These are phyloP conservation scores for Parazoanthus darwini DNA, from an alignment of 92 coral and sea anemone species.

Conservation along the genomic window DNA sequence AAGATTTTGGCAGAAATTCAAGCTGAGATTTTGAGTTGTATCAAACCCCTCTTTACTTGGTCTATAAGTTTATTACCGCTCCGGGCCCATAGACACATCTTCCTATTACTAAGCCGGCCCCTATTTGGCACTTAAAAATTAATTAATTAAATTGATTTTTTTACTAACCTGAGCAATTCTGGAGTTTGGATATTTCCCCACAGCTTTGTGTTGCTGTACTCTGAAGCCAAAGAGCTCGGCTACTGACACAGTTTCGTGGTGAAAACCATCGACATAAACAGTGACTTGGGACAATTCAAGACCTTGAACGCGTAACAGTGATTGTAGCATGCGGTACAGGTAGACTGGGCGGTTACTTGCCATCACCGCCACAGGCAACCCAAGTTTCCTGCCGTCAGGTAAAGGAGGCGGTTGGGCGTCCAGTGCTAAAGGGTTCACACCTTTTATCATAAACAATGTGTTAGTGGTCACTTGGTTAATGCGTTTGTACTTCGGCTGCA, in stretches of 20 bases:
- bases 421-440: constrained; percentile 47
- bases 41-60: too few relatives aligned
- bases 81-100: too few relatives aligned
- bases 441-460: constrained; percentile 19
- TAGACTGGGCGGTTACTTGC: constrained; percentile 60
- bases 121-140: too few relatives aligned
- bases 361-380: constrained; percentile 52
- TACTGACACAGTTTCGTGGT: constrained; percentile 48
- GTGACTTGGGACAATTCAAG: constrained; percentile 47
- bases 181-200: constrained; percentile 46
- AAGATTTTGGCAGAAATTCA: too few relatives aligned
- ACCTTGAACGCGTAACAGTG: constrained; percentile 52
- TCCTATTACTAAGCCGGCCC: too few relatives aligned
- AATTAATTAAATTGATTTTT: too few relatives aligned
- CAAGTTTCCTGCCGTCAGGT: constrained; percentile 22
- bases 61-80: too few relatives aligned
- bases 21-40: too few relatives aligned
- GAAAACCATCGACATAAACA: constrained; percentile 52
- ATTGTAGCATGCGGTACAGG: constrained; percentile 52
- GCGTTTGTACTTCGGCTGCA: too few relatives aligned
- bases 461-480: too few relatives aligned
- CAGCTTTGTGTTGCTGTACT: constrained; percentile 48
- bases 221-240: constrained; percentile 47
- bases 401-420: constrained; percentile 25
- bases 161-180: constrained; percentile 53